phyloP scores from a whole-genome alignment of 2,797 vertebrate genomes.

The Parauchenoglanis punctatus region DNA sequence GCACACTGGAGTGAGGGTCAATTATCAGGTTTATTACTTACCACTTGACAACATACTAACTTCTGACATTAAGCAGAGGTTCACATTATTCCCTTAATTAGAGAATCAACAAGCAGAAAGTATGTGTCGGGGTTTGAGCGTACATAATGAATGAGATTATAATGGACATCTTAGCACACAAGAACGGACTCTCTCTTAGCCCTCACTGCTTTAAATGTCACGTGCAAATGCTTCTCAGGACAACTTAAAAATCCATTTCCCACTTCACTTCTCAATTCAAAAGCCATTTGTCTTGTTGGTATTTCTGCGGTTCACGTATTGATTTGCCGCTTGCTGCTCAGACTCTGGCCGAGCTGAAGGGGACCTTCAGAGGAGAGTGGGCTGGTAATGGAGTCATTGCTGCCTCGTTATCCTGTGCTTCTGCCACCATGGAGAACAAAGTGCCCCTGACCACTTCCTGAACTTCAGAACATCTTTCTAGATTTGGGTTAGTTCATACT shows the following conservation, averaged over 20 bases:
- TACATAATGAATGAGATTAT: slow-evolving; percentile 56
- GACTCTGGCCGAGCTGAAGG: slow-evolving; percentile 50
- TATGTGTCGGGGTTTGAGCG: slow-evolving; percentile 46
- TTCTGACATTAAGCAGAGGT: slow-evolving; percentile 43
- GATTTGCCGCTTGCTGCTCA: slow-evolving; percentile 67
- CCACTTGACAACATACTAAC: slow-evolving; percentile 36
- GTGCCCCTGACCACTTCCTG: slow-evolving; percentile 7
- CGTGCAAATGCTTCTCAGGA: slow-evolving; percentile 62
- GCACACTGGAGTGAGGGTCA: slow-evolving; percentile 27
- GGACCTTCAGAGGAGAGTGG: slow-evolving; percentile 59
- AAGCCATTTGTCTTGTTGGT: slow-evolving; percentile 68
- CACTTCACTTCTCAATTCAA: slow-evolving; percentile 64
- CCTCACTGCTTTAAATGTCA: slow-evolving; percentile 65
- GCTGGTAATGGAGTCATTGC: slow-evolving; percentile 62
- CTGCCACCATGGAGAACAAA: slow-evolving; percentile 3
- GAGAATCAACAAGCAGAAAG: slow-evolving; percentile 49
- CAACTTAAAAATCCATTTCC: slow-evolving; percentile 73
- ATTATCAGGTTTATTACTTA: slow-evolving; percentile 54
- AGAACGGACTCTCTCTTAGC: slow-evolving; percentile 46
- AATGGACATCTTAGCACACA: slow-evolving; percentile 48
- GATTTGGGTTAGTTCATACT: not conserved
- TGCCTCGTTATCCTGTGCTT: slow-evolving; percentile 55
- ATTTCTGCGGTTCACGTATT: slow-evolving; percentile 70
- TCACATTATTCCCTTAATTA: slow-evolving; percentile 48
- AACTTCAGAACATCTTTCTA: not conserved